A percentile compares a stretch with the other conserved stretches of the same genome.
These are phyloP conservation scores for Spicauda simplicius DNA, from an alignment of 2,888 invertebrate species.

Conservation along the genomic window DNA sequence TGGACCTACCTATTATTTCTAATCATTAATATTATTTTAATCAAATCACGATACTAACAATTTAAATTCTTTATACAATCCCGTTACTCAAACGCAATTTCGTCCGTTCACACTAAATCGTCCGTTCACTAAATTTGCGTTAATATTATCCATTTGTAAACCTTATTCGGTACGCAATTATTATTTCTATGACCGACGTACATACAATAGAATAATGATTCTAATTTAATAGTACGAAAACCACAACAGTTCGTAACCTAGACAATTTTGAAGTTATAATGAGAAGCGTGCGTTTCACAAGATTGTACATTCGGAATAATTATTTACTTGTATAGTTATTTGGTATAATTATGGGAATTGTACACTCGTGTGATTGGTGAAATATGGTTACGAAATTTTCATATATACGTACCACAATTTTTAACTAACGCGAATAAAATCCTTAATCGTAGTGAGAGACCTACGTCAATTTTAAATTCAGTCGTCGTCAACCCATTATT, in stretches of 20 bases:
- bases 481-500: too few species aligned
- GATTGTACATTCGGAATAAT: neutral
- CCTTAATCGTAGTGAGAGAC: too few species aligned
- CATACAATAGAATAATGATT: constrained; percentile 38
- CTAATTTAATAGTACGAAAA: constrained; percentile 37
- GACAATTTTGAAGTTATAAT: constrained; percentile 8
- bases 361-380: too few species aligned
- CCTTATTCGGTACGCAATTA: constrained; percentile 42
- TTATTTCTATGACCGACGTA: constrained; percentile 36
- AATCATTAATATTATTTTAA: too few species aligned
- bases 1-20: too few species aligned
- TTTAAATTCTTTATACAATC: constrained; percentile 11
- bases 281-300: constrained; percentile 1
- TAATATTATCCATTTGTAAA: constrained; percentile 43
- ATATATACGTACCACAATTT: too few species aligned
- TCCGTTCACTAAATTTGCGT: constrained; percentile 41
- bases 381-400: too few species aligned
- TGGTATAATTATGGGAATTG: too few species aligned
- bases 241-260: constrained; percentile 15
- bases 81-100: constrained; percentile 33
- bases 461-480: too few species aligned
- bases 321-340: too few species aligned
- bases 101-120: constrained; percentile 42
- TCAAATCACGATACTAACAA: neutral
- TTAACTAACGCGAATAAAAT: too few species aligned